phyloP scores from a whole-genome alignment of 2,888 invertebrate species.

The Chymomyza amoena region DNA sequence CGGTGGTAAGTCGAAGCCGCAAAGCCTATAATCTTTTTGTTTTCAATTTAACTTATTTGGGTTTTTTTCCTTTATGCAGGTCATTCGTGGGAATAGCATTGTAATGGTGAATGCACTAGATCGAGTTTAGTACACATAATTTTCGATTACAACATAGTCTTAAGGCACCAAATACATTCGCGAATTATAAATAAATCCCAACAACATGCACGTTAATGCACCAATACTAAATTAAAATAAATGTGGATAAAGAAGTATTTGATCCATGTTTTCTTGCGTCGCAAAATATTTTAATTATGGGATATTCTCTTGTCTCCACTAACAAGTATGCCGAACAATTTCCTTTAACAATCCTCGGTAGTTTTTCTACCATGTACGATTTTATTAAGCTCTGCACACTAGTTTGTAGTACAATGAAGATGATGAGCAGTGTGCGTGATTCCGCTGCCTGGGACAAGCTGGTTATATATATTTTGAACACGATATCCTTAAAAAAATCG shows the following conservation, averaged over 20 bases:
- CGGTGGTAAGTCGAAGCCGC: constrained; percentile 89
- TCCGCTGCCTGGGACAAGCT: too few species aligned
- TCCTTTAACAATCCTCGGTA: too few species aligned
- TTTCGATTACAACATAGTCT: constrained; percentile 29
- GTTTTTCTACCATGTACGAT: too few species aligned
- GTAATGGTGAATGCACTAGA: constrained; percentile 97
- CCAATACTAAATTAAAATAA: neutral
- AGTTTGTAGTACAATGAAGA: too few species aligned
- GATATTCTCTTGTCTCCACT: too few species aligned
- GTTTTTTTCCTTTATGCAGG: constrained; percentile 80
- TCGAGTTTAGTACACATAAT: constrained; percentile 80
- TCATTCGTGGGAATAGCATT: constrained; percentile 97
- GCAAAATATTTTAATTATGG: too few species aligned
- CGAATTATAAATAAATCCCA: neutral
- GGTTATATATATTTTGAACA: too few species aligned
- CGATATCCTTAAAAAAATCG: too few species aligned
- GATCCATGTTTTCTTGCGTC: too few species aligned
- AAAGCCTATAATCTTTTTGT: neutral
- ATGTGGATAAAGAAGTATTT: neutral
- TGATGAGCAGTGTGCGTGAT: too few species aligned
- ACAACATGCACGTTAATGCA: neutral
- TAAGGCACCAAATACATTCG: constrained; percentile 46
- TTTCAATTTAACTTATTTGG: neutral
- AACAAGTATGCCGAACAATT: too few species aligned
- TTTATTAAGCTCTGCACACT: too few species aligned